Base-by-base conservation (phyloP, 2,888 invertebrate species). In the Sisyra nigra region DNA sequence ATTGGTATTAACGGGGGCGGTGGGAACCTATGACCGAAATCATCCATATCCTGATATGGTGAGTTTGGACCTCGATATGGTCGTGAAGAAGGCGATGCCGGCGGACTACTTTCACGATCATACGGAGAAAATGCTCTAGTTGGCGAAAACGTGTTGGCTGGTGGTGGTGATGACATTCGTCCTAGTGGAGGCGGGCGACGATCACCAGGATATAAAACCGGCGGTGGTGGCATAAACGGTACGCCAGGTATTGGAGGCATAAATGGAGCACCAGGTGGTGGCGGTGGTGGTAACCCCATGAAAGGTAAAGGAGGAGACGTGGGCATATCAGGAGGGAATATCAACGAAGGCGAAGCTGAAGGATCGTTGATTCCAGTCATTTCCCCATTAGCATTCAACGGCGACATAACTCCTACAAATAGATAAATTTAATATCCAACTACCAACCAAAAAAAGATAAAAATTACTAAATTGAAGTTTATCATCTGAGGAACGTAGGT, bases 241-340 rank as follows among this genome's bases (percentile, higher is more conserved):
- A 74, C 72, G 45, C 73, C 71, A 35, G 76, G 72, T 34, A 76
- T 72, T 39, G 79, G 76, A 32, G 72, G 75, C 43, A 76, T 73
- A 51, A 75, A 66, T 42, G 67, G 49, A 29, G 53, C 53, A 46
- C 54, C 57, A 45, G 68, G 66, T 41, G 70, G 66, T 48, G 68
- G 68, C 46, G 72, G 67, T 45, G 68, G 71, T 46, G 70, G 72
- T 56, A 71, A 65, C 45, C 67, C 69, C 38, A 43, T 17, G 13
- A 43, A 43, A 32, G 69, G 66, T 47, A 66, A 65, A 34, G 65
- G 68, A 7, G 67, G 67, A 39, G 62, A 59, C 45, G 57, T 60
- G n/a, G 60, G 58, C 39, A 62, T 51, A 46, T 53, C 61, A 51
- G 51, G 60, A 43, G 55, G 57, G 48, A 51, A 63, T 49, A 53